A percentile compares a stretch with the other conserved stretches of the same genome.
These are phyloP conservation scores for Philhelius pedissequus DNA, from an alignment of 2,888 invertebrate genomes.

Conservation along the genomic window DNA sequence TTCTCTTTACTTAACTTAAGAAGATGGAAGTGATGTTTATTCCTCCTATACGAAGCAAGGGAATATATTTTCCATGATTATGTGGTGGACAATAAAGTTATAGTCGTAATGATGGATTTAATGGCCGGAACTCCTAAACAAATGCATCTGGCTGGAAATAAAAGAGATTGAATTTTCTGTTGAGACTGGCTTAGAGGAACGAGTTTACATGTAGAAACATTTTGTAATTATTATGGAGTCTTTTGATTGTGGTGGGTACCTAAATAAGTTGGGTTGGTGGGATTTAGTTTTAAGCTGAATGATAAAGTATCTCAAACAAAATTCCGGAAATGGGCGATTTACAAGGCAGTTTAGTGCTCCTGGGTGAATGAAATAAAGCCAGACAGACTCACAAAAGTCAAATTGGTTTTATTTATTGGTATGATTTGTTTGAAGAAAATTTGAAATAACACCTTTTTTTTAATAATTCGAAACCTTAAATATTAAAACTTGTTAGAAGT, in stretches of 20 bases:
- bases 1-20: background rate
- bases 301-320: background rate
- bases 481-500: too few species aligned
- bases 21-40: background rate
- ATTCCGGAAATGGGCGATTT: background rate
- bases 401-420: background rate
- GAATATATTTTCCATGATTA: conserved; percentile 33
- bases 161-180: conserved; percentile 11
- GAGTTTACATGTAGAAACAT: background rate
- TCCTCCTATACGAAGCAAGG: background rate
- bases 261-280: background rate
- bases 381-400: background rate
- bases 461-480: too few species aligned
- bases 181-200: background rate
- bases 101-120: conserved; percentile 44
- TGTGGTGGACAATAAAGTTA: conserved; percentile 1
- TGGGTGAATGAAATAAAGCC: background rate
- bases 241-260: background rate
- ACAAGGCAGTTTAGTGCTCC: background rate
- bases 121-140: conserved; percentile 54
- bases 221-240: background rate
- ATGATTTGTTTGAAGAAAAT: background rate
- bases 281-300: background rate
- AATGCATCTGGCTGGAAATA: conserved; percentile 44
- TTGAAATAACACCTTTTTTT: too few species aligned